Percentiles rank a stretch among this genome's conserved stretches.
These are phyloP conservation scores for Rhipidura dahli DNA, from an alignment of 2,113 vertebrate species.

Conservation along the genomic window DNA sequence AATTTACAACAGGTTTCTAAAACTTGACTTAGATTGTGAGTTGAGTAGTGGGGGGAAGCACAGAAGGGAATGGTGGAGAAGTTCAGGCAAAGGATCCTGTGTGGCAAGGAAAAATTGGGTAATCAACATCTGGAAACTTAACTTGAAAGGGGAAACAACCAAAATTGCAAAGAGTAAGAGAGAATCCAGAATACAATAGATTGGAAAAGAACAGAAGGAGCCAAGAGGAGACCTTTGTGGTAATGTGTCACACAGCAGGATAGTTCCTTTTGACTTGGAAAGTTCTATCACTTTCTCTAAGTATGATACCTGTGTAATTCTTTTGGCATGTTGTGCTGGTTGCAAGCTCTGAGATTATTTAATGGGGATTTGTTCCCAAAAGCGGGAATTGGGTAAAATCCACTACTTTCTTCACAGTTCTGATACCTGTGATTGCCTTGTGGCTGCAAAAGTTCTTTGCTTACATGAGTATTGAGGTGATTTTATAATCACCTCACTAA, in stretches of 20 bases:
- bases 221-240: conserved; percentile 4
- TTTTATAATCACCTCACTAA: conserved; percentile 11
- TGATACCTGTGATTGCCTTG: not conserved
- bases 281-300: not conserved
- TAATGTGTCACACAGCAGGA: not conserved
- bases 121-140: conserved; percentile 67
- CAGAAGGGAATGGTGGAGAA: conserved; percentile 6
- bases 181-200: conserved; percentile 28
- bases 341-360: not conserved
- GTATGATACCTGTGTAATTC: not conserved
- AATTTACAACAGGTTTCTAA: conserved; percentile 56
- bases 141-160: conserved; percentile 58
- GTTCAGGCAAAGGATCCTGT: conserved; percentile 54
- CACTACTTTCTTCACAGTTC: not conserved
- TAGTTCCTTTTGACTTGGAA: not conserved
- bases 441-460: not conserved
- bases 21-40: not conserved
- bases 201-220: conserved; percentile 36
- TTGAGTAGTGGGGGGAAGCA: not conserved
- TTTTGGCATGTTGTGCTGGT: not conserved
- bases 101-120: conserved; percentile 43
- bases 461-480: not conserved
- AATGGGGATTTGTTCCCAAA: not conserved
- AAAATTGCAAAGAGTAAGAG: conserved; percentile 40
- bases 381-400: not conserved